A percentile compares a stretch with the other conserved stretches of the same genome.
Evolutionary conservation across 2,113 vertebrate species (phyloP).

Genomic region (Manacus vitellinus): DNA sequence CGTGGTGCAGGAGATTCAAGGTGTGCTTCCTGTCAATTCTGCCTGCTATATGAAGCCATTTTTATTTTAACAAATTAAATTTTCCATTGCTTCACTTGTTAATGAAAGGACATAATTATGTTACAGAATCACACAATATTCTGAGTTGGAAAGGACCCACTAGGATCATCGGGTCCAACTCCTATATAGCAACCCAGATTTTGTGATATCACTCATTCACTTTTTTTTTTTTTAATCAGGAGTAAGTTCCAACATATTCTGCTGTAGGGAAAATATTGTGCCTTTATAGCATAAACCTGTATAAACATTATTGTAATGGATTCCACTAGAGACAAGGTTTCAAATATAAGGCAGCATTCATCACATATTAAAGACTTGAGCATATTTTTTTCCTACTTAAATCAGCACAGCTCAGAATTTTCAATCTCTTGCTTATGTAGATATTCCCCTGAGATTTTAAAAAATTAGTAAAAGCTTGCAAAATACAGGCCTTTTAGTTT

Average conservation of each 20-base stretch:
- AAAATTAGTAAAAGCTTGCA: conserved; percentile 6
- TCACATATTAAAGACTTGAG: conserved; percentile 26
- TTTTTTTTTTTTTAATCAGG: background rate
- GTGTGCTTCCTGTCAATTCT: background rate
- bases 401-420: background rate
- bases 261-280: conserved; percentile 5
- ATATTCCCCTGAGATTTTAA: background rate
- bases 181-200: background rate
- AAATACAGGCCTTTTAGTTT: conserved; percentile 4
- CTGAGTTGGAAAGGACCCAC: background rate
- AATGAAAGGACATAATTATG: background rate
- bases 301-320: conserved; percentile 60
- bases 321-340: conserved; percentile 26
- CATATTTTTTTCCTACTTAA: conserved; percentile 32
- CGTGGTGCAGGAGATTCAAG: background rate
- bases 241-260: conserved; percentile 16
- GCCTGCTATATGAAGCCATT: background rate
- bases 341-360: conserved; percentile 45
- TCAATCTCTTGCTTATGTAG: conserved; percentile 18
- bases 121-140: background rate
- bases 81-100: background rate
- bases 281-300: conserved; percentile 35
- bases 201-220: background rate
- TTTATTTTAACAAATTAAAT: background rate
- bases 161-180: background rate